Conservation (phyloP, 2,797 vertebrate species). For the Protosalanx chinensis region DNA sequence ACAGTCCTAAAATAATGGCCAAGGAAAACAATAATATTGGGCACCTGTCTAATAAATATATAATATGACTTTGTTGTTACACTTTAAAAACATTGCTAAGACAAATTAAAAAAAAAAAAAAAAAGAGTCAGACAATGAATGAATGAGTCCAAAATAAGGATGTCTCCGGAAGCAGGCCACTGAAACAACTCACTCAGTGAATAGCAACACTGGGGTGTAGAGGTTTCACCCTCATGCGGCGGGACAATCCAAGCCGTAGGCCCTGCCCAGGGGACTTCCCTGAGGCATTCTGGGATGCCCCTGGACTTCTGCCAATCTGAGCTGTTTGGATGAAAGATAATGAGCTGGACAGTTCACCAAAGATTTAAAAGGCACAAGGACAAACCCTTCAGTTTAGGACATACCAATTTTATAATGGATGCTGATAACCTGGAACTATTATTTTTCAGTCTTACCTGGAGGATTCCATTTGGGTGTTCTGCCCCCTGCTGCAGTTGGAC, state of each 20-base stretch:
- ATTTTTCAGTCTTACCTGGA: slow-evolving; percentile 74
- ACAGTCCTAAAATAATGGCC: too few relatives aligned
- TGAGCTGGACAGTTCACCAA: neutral
- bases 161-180: neutral
- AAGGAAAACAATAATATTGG: too few relatives aligned
- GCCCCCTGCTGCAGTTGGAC: slow-evolving; percentile 75
- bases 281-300: slow-evolving; percentile 35
- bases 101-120: neutral
- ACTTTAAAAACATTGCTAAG: neutral
- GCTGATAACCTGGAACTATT: neutral
- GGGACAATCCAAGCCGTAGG: slow-evolving; percentile 88
- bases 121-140: neutral
- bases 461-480: slow-evolving; percentile 84
- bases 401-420: neutral
- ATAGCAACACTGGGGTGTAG: slow-evolving; percentile 80
- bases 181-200: slow-evolving; percentile 57
- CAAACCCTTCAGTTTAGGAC: neutral
- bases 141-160: neutral
- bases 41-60: slow-evolving; percentile 1
- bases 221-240: slow-evolving; percentile 85
- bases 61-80: neutral
- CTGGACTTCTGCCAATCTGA: slow-evolving; percentile 69
- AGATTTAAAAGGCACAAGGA: neutral
- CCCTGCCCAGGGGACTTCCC: slow-evolving; percentile 82
- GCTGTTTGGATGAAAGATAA: slow-evolving; percentile 55